These are phyloP conservation scores for Ochropacha duplaris DNA, from an alignment of 2,888 invertebrate genomes.

Conservation along the genomic window DNA sequence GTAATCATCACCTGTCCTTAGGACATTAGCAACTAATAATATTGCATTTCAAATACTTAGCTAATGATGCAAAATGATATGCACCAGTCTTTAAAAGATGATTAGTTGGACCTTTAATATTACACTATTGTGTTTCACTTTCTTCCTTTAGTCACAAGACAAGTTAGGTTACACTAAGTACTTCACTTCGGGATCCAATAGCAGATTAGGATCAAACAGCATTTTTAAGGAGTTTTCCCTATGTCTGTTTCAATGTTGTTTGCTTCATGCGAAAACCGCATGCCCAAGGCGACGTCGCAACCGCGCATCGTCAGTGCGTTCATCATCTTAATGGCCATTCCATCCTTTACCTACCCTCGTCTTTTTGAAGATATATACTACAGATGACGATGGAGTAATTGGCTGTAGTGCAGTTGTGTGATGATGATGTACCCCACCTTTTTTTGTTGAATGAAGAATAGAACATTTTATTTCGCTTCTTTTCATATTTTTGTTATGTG, in stretches of 20 bases:
- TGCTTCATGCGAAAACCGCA: not conserved
- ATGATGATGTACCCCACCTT: too few species aligned
- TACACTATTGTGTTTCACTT: not conserved
- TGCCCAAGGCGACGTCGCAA: not conserved
- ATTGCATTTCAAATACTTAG: not conserved
- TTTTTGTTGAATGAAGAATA: too few species aligned
- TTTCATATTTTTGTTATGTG: too few species aligned
- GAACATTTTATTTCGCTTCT: too few species aligned
- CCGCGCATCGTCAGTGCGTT: not conserved
- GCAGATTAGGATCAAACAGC: constrained; percentile 23
- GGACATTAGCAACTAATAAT: too few species aligned
- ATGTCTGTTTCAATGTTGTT: not conserved
- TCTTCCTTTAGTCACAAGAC: not conserved
- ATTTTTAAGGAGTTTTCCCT: constrained; percentile 12
- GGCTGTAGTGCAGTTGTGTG: not conserved
- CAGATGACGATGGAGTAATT: not conserved
- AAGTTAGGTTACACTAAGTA: too few species aligned
- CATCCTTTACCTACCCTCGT: not conserved
- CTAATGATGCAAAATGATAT: not conserved
- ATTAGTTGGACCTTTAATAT: not conserved
- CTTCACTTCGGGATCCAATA: constrained; percentile 13
- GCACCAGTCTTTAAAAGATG: not conserved
- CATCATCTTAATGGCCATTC: not conserved
- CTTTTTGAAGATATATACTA: not conserved
- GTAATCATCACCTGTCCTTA: too few species aligned